Base-by-base conservation (phyloP, 2,797 vertebrate genomes). In the Nannoperca australis region DNA sequence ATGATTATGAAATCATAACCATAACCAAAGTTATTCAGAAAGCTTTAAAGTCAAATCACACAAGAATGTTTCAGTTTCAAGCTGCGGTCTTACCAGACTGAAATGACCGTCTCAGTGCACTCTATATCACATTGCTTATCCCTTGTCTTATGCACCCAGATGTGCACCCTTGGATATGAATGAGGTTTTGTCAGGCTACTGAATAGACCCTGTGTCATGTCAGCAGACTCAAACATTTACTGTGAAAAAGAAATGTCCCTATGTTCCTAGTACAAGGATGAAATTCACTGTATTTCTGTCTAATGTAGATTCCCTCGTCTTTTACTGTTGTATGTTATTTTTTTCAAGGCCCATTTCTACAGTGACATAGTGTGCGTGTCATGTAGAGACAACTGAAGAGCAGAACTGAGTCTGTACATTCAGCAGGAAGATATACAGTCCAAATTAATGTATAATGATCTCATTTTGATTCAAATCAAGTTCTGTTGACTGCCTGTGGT, bases 181-280 rank as follows among this genome's bases (percentile, higher is more conserved):
- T 90, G 87, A 76, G 90, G 88, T 91, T 91, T 93, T 94, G 92
- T 94, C 42, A 65, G 67, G 12, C 40, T 45, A 13, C 78, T 94
- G 88, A 94, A 94, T 90, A 73, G 88, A 60, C 34, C 60, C 89
- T 91, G 88, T 94, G 89, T 90, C 70, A 61, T 82, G 64, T 91
- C 85, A 84, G 86, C 87, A 84, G 86, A 88, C 87, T 70, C 34
- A 30, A 65, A 63, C 55, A 32, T 72, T 72, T 40, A 38, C 30
- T 1, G 27, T 64, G 71, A 61, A 68, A 36, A 34, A 36, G 36
- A 36, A 69, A 67, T 45, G 18, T 24, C 62, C 18, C 30, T 40
- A 27, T 1, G 14, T 80, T 82, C 34, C 54, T 67, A 65, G 71
- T 44, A 53, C 59, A 40, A 51, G 63, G 65, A 60, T 59, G 42